Evolutionary conservation across 2,113 vertebrate genomes (phyloP).

Genomic region (Hyaena hyaena): DNA sequence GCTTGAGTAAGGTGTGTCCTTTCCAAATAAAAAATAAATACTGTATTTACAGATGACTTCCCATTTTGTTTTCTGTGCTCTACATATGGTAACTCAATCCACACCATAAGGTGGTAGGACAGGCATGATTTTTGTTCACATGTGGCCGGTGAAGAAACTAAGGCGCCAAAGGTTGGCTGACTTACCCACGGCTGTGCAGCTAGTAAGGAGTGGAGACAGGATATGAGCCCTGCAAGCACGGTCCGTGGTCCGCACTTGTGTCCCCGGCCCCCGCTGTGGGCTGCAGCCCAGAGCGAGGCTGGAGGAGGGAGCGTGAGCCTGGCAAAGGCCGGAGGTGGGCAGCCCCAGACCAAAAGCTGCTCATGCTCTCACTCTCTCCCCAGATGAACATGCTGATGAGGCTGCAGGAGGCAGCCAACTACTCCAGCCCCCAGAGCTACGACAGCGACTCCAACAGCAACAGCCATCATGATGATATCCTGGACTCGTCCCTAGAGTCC

Average conservation of each 20-base stretch:
- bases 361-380: background rate
- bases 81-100: fast-evolving
- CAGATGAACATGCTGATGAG: conserved; percentile 99
- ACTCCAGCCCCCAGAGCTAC: conserved; percentile 97
- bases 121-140: background rate
- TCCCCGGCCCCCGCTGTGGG: background rate
- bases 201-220: background rate
- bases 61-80: background rate
- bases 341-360: fast-evolving
- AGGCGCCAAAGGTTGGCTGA: background rate
- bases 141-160: background rate
- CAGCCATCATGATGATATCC: conserved; percentile 96
- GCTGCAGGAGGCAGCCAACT: conserved; percentile 97
- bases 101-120: fast-evolving
- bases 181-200: background rate
- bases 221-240: background rate
- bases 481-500: conserved; percentile 96
- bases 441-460: conserved; percentile 99
- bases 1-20: background rate
- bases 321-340: background rate
- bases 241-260: background rate
- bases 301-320: fast-evolving
- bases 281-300: background rate
- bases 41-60: background rate
- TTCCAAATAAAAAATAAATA: background rate